Evolutionary conservation across 2,113 vertebrate genomes (phyloP).

Genomic region (Brachypodius melanocephalos): DNA sequence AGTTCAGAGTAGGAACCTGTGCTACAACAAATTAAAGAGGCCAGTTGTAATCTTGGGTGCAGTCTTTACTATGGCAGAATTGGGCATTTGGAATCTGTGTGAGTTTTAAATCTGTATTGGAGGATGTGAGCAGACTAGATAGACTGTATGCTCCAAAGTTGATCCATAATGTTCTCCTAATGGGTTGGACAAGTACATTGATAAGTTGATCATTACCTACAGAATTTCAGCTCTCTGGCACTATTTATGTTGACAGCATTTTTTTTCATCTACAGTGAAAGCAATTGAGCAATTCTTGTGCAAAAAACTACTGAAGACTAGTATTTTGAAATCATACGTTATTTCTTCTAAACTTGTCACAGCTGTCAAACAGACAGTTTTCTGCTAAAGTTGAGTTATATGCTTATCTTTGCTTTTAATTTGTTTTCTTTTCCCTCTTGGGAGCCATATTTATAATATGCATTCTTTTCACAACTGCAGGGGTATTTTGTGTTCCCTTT

Average conservation of each 20-base stretch:
- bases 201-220: neutral
- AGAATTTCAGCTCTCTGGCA: neutral
- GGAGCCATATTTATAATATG: neutral
- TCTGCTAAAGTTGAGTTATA: neutral
- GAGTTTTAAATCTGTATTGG: neutral
- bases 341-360: neutral
- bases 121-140: neutral
- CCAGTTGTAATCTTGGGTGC: neutral
- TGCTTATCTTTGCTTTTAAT: neutral
- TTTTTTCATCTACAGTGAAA: neutral
- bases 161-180: neutral
- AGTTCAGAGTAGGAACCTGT: neutral
- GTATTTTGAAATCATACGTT: neutral
- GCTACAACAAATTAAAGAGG: neutral
- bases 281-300: neutral
- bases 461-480: neutral
- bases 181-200: neutral
- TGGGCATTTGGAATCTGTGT: neutral
- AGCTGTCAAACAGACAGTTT: neutral
- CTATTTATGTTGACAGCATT: neutral
- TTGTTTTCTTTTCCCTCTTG: constrained; percentile 31
- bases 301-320: neutral
- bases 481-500: neutral
- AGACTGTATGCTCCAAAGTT: neutral
- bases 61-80: neutral